Base-by-base conservation (phyloP, 2,888 invertebrate genomes). In the Bugulina stolonifera region DNA sequence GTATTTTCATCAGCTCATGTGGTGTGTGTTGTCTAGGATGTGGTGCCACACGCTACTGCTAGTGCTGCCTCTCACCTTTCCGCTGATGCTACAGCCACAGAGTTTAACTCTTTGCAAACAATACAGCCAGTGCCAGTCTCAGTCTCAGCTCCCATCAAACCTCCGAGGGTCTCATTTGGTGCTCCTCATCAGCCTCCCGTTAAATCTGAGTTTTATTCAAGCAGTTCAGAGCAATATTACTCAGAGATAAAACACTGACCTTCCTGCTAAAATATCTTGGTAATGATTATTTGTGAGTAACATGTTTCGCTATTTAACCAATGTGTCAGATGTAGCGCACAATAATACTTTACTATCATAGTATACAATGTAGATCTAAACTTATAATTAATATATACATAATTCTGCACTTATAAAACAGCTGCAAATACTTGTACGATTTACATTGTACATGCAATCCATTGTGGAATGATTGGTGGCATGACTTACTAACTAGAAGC, bases 61-160 rank as follows among this genome's bases (percentile, higher is more conserved):
- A 64, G 64, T 64, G 64, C 64, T 64, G 64, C 64, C 27, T 25
- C 64, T 32, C 64, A 64, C 27, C 25, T 64, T 32, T 64, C 64
- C n/a, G 64, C 64, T 64, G 23, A 57, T 25, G 64, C 18, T 32
- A 27, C 32, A 25, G 64, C 22, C 34, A 18, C 64, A 32, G 64
- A 32, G 27, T 32, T 64, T 64, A 64, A 64, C 64, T 64, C 27
- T 34, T 57, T 57, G 10, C 57, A 57, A 25, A 3, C 57, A 14
- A n/a, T 57, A n/a, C 32, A 25, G 27, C 14, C 57, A 10, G 22
- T 23, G 23, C n/a, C 10, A 25, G n/a, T 57, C n/a, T 32, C 27
- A 29, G 5, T 27, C 3, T 14, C 64, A 64, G 25, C 64, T 27
- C 64, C 64, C n/a, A 27, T 64, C 64, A 64, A 64, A 27, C 64